Conservation (phyloP, 2,888 invertebrate genomes). For the Folsomia candida region DNA sequence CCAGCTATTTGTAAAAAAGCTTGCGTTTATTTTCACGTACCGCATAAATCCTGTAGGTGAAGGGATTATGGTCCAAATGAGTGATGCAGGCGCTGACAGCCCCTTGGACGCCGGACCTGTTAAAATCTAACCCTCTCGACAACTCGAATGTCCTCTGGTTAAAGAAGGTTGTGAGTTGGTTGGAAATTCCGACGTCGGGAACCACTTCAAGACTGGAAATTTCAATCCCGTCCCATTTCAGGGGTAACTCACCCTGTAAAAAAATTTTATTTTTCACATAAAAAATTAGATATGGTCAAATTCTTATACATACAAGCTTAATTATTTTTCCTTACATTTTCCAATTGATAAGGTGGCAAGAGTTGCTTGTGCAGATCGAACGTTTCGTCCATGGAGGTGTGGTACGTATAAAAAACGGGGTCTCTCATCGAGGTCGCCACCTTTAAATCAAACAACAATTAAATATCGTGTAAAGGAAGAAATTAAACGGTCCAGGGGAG, state of each 20-base stretch:
- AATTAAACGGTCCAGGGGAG: too few species aligned
- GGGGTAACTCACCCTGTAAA: slow-evolving; percentile 23
- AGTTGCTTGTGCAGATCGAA: slow-evolving; percentile 72
- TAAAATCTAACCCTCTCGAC: slow-evolving; percentile 75
- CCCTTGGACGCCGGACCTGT: slow-evolving; percentile 31
- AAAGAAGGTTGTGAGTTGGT: slow-evolving; percentile 68
- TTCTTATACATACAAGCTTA: too few species aligned
- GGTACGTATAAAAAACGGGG: slow-evolving; percentile 83
- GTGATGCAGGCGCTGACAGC: slow-evolving; percentile 49
- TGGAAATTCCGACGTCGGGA: slow-evolving; percentile 27
- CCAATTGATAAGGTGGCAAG: slow-evolving; percentile 57
- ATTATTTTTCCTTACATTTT: slow-evolving; percentile 22
- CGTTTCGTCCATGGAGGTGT: slow-evolving; percentile 72
- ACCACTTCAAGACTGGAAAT: slow-evolving; percentile 52
- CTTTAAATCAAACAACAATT: too few species aligned
- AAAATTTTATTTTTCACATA: too few species aligned
- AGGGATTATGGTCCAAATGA: slow-evolving; percentile 52
- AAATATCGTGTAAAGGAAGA: too few species aligned
- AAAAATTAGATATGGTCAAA: too few species aligned
- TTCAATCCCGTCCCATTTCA: slow-evolving; percentile 46
- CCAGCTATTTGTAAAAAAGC: too few species aligned
- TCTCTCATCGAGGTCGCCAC: slow-evolving; percentile 56
- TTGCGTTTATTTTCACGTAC: neutral
- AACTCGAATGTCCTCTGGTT: slow-evolving; percentile 75
- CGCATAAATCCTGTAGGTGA: slow-evolving; percentile 51